Evolutionary conservation across 2,113 vertebrate genomes (phyloP).

Genomic region (Heterocephalus glaber): DNA sequence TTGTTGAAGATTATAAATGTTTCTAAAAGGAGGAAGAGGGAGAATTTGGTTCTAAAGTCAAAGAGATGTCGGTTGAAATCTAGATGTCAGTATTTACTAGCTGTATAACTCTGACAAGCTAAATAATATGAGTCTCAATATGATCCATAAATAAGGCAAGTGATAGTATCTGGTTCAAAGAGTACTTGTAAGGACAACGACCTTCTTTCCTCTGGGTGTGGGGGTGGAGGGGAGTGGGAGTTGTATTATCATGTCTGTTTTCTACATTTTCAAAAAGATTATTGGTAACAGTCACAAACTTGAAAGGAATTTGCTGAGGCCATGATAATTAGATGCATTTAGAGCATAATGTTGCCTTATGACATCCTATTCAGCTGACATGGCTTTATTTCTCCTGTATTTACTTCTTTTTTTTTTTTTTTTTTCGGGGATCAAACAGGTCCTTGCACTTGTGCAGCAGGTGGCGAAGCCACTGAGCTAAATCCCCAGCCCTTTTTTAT

Average conservation of each 20-base stretch:
- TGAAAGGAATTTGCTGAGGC: neutral
- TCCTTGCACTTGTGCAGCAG: no score
- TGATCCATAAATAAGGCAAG: neutral
- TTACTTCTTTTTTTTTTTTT: no score
- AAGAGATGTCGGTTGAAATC: neutral
- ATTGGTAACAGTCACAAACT: neutral
- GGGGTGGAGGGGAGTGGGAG: neutral
- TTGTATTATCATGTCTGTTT: neutral
- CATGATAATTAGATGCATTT: neutral
- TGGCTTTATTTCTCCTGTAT: neutral
- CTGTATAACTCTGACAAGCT: neutral
- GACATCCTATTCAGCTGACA: neutral
- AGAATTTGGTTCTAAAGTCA: neutral
- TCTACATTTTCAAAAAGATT: constrained; percentile 30
- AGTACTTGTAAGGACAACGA: neutral
- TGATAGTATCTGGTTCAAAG: neutral
- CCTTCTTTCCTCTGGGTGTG: neutral
- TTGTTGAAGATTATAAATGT: neutral
- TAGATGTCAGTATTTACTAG: no score
- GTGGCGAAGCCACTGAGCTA: no score
- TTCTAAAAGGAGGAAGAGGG: neutral
- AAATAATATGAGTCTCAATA: neutral
- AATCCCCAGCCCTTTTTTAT: no score
- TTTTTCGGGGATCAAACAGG: no score
- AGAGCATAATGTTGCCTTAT: neutral